A percentile compares a stretch with the other conserved stretches of the same genome.
Evolutionary conservation across 2,113 vertebrate species (phyloP).

Genomic region (Podiceps cristatus): DNA sequence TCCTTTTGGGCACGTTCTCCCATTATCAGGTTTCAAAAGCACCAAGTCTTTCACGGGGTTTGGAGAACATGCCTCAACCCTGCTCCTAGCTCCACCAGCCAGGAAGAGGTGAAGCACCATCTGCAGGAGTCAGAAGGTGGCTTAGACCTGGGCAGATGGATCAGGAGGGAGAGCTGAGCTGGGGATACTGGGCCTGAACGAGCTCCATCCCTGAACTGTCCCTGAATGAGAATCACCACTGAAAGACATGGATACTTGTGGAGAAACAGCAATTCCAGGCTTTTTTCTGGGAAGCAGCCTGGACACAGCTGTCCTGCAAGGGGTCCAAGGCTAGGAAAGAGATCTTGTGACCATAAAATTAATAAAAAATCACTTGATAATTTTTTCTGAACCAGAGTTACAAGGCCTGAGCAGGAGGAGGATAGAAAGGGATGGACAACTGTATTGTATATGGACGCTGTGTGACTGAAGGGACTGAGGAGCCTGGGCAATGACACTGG

Average conservation of each 20-base stretch:
- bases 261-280: not conserved
- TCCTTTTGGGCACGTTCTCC: not conserved
- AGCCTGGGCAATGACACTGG: not conserved
- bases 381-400: not conserved
- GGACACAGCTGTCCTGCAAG: not conserved
- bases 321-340: not conserved
- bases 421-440: not conserved
- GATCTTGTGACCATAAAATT: not conserved
- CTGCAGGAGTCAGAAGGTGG: not conserved
- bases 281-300: not conserved
- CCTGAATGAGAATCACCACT: not conserved
- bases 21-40: not conserved
- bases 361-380: not conserved
- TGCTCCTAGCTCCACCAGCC: not conserved
- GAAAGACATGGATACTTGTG: not conserved
- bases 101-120: not conserved
- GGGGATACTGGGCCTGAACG: not conserved
- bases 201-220: not conserved
- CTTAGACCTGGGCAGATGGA: not conserved
- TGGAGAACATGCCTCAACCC: not conserved
- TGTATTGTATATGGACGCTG: rapidly evolving
- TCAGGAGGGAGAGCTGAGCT: not conserved
- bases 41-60: not conserved
- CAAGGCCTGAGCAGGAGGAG: not conserved
- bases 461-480: not conserved